Evolutionary conservation across 2,113 vertebrate species (phyloP).

Genomic region (Cygnus buccinator): DNA sequence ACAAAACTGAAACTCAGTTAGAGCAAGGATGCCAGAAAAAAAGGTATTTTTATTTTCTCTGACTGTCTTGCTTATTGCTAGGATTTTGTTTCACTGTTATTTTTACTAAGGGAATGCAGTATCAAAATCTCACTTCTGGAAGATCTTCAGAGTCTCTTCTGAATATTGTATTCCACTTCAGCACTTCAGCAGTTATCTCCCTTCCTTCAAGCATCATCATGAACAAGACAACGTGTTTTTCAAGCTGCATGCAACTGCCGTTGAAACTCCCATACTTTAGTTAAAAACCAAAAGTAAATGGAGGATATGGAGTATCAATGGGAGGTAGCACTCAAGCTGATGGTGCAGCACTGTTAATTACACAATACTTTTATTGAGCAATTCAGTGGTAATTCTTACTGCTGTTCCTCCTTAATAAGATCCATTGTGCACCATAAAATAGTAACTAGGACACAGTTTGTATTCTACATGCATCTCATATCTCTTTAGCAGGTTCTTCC

Average conservation of each 20-base stretch:
- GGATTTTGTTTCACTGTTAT: neutral
- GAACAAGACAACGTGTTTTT: conserved; percentile 31
- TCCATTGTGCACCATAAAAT: conserved; percentile 85
- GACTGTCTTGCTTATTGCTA: neutral
- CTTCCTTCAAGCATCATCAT: neutral
- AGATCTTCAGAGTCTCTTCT: neutral
- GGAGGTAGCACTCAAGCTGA: conserved; percentile 77
- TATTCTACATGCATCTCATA: conserved; percentile 79
- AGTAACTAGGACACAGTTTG: conserved; percentile 82
- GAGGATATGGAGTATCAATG: conserved; percentile 74
- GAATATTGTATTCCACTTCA: neutral
- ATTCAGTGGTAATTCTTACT: conserved; percentile 81
- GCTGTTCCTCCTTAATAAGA: conserved; percentile 84
- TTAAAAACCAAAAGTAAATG: conserved; percentile 75
- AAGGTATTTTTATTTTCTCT: neutral
- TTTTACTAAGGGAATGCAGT: neutral
- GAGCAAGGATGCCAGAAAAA: neutral
- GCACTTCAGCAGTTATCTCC: neutral
- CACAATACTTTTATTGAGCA: conserved; percentile 83
- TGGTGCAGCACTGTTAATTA: conserved; percentile 81
- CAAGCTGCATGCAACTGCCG: conserved; percentile 30
- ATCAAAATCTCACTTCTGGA: neutral
- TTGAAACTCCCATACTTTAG: conserved; percentile 61
- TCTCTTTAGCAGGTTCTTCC: conserved; percentile 83
- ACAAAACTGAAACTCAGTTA: neutral